Base-by-base conservation (phyloP, 23 tunicate species). In the Styela clava region DNA sequence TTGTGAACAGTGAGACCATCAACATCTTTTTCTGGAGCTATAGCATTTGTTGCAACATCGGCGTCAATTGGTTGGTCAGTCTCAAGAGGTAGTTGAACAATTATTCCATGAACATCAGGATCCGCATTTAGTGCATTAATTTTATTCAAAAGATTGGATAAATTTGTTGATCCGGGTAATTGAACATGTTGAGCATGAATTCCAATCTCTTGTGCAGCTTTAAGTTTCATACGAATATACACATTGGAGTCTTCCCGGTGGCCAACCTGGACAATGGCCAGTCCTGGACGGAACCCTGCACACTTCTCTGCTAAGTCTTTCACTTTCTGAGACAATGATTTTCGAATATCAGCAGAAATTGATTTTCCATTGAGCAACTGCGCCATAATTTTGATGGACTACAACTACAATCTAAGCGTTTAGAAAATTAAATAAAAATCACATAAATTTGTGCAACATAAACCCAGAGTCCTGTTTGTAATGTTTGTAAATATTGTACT, bases 251-350 rank as follows among this genome's bases (percentile, higher is more conserved):
- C 99, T 37, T 91, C 94, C 2, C 94, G 74, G 51, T 80, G 35
- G 7, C 99, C 99, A 74, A 85, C 98, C 82, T 95, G 99, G 0
- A 95, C 99, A 86, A 95, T 79, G 12, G 99, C 96, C 71, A 95
- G 64, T 12, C 99, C 92, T 20, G 99, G 99, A 20, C 68, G 52
- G 78, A 95, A 95, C 30, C 76, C 73, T 30, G 74, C 29, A 36
- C 67, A 24, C 35, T 62, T 79, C 33, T 67, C 83, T 83, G 63
- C 77, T 62, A 95, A 83, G 61, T 83, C 74, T 5, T 21, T 32
- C 2, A 90, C 86, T 61, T 83, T 77, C 30, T 16, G 22, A 18
- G 78, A 29, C 78, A 95, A 69, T 1, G 79, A 27, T 74, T 89
- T 74, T 22, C 86, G 79, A 51, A 95, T 64, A 18, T 74, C 64